A percentile compares a stretch with the other conserved stretches of the same genome.
phyloP scores from a whole-genome alignment of 2,888 invertebrate species.

The Polyommatus icarus region DNA sequence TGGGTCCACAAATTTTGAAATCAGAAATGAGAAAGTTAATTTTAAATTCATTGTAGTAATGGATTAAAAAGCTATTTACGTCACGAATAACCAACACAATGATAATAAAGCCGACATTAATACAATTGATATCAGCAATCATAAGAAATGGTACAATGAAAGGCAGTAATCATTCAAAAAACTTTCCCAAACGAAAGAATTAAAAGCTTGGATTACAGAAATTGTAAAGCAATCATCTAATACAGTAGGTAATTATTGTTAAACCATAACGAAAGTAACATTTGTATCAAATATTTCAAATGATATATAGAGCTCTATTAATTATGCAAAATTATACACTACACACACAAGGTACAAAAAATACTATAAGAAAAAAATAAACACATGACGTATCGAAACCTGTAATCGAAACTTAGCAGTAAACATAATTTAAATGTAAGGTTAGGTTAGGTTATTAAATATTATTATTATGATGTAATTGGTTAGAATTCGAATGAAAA shows the following conservation, averaged over 20 bases:
- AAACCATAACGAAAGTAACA: background rate
- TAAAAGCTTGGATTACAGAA: background rate
- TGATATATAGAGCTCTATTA: background rate
- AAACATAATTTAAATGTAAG: background rate
- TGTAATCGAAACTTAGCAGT: too few relatives aligned
- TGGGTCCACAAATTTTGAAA: background rate
- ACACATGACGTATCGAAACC: too few relatives aligned
- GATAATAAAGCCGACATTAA: conserved; percentile 16
- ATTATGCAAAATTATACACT: background rate
- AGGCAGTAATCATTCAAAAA: conserved; percentile 20
- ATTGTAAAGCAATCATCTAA: background rate
- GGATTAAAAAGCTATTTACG: conserved; percentile 15
- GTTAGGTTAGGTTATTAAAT: background rate
- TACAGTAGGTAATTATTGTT: background rate
- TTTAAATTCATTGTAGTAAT: background rate
- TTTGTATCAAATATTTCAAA: background rate
- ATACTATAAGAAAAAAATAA: too few relatives aligned
- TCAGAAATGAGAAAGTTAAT: background rate
- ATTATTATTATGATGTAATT: too few relatives aligned
- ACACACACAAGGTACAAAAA: too few relatives aligned
- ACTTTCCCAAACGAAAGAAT: background rate
- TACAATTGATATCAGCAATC: conserved; percentile 27
- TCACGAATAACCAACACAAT: background rate
- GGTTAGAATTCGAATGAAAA: background rate
- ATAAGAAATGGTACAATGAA: conserved; percentile 23